A percentile compares a stretch with the other conserved stretches of the same genome.
Conservation (phyloP, 2,113 vertebrate species). For the Verasper variegatus region DNA sequence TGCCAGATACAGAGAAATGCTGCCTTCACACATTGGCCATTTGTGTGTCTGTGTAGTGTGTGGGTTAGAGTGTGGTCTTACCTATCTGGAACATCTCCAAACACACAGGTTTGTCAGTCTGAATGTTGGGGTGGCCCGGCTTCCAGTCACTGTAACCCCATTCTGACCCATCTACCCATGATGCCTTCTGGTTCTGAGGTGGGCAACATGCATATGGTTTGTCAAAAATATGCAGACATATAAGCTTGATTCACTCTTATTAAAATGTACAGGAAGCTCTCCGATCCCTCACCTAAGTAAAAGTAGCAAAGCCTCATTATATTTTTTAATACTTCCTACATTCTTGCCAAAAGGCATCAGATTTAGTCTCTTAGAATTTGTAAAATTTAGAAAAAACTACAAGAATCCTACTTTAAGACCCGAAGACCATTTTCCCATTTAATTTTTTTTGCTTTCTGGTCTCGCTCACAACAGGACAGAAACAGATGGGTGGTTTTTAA, state of each 20-base stretch:
- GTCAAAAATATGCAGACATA: no score
- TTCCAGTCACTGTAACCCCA: conserved; percentile 80
- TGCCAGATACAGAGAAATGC: background rate
- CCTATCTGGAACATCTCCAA: conserved; percentile 77
- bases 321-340: no score
- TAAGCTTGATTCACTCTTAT: no score
- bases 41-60: background rate
- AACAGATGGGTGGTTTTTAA: conserved; percentile 22
- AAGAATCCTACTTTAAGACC: no score
- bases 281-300: no score
- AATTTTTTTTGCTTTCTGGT: background rate
- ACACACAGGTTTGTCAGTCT: conserved; percentile 65
- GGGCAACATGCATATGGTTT: background rate
- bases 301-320: no score
- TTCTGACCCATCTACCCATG: conserved; percentile 75
- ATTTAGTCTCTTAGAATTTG: no score
- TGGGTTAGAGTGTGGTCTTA: conserved; percentile 31
- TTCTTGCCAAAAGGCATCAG: no score
- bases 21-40: background rate
- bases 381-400: background rate
- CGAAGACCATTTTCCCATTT: background rate
- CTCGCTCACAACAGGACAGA: conserved; percentile 2
- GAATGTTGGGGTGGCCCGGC: conserved; percentile 71
- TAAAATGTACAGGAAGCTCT: no score
- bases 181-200: conserved; percentile 69